Evolutionary conservation across 2,888 invertebrate genomes (phyloP), one percentile per base, ranked within the genome.

Genomic region (Hypselothyrea guttata): DNA sequence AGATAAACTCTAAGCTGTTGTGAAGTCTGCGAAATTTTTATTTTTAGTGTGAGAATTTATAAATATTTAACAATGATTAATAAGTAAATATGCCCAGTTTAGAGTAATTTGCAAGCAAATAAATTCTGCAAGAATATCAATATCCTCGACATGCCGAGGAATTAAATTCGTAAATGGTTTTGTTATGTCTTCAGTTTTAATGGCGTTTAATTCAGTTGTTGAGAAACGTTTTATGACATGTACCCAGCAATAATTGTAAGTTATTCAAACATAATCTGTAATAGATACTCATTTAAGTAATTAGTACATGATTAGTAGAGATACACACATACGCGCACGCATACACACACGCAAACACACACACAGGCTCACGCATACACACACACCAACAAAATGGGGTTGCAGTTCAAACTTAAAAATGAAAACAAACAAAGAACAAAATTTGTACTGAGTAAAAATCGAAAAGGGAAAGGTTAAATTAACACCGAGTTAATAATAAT

Each of bases 211-310:
- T 62, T 77, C 56, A 51, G 49, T 51, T 61, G 74, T 57, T 71
- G 47, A 55, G 27, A 52, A 68, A 60, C 53, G 66, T 72, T 75
- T 58, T 53, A 71, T 69, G 69, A 69, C 69, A 69, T 69, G 61
- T 63, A 71, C 68, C 62, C 69, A 66, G 67, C 69, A 65, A 59
- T 18, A 60, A 46, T 22, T 22, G 47, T 44, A 9, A 56, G 12
- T 57, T 53, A 46, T 38, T 68, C 18, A 56, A 66, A 71, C 35
- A 57, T 54, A 58, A 68, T 68, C 55, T 44, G 59, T 67, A 72
- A 61, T 12, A 57, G 48, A 71, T 56, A 64, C 35, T 47, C 34
- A 30, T 45, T 4, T 22, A 22, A 4, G 28, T 44, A 34, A 34
- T 53, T 40, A 53, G 47, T 40, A 52, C 41, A 61, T 49, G 55